Percentiles rank a stretch among this genome's conserved stretches.
phyloP scores from a whole-genome alignment of 2,113 vertebrate species.

The Ornithorhynchus anatinus region DNA sequence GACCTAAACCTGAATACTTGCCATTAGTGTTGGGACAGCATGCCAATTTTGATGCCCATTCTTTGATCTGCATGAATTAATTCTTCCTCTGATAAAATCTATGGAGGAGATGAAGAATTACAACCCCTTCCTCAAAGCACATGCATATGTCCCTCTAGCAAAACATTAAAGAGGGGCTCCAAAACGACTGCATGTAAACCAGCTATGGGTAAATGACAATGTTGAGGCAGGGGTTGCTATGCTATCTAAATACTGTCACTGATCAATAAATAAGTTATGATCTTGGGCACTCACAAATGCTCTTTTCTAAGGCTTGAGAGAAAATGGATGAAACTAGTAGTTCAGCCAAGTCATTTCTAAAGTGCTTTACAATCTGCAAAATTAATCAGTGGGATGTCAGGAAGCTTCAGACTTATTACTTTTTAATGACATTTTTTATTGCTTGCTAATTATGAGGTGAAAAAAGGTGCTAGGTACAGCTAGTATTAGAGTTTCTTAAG shows the following conservation, averaged over 20 bases:
- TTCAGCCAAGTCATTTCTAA: conserved; percentile 77
- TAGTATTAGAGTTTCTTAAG: conserved; percentile 30
- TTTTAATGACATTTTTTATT: conserved; percentile 73
- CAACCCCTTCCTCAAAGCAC: too few relatives aligned
- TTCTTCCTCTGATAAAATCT: too few relatives aligned
- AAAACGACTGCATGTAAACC: background rate
- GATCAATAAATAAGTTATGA: background rate
- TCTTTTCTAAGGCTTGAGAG: background rate
- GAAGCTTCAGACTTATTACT: conserved; percentile 68
- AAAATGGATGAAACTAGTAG: conserved; percentile 26
- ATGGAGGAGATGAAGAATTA: too few relatives aligned
- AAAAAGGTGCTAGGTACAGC: conserved; percentile 44
- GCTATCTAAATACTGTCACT: background rate
- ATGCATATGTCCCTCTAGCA: too few relatives aligned
- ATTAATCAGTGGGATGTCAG: conserved; percentile 79
- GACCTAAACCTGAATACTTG: too few relatives aligned
- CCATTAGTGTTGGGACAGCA: too few relatives aligned
- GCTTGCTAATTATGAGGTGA: conserved; percentile 71
- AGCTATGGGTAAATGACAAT: background rate
- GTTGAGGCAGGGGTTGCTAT: background rate
- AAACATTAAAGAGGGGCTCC: background rate
- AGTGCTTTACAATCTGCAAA: conserved; percentile 73
- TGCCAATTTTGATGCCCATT: too few relatives aligned
- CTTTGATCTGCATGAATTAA: too few relatives aligned
- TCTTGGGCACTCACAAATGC: background rate